Conservation (phyloP, 2,797 vertebrate species). For the Myotis vivesi region DNA sequence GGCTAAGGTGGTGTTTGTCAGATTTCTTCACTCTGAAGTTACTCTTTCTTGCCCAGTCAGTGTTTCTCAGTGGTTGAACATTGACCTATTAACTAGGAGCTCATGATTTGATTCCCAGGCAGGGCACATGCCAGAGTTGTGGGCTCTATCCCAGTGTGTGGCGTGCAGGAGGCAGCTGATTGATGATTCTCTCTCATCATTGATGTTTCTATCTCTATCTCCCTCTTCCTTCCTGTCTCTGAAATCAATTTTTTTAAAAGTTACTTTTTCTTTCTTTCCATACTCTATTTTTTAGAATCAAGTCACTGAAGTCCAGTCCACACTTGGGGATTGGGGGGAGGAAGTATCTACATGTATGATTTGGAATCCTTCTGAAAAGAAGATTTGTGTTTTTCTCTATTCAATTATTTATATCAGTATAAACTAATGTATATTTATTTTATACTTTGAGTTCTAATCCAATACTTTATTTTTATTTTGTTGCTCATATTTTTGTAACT, state of each 20-base stretch:
- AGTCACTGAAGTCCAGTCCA: neutral
- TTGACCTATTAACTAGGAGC: no score
- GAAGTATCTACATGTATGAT: neutral
- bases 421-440: neutral
- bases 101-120: no score
- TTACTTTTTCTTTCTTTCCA: neutral
- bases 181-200: no score
- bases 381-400: neutral
- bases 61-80: no score
- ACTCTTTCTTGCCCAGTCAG: neutral
- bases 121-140: no score
- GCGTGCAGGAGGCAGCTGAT: no score
- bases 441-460: neutral
- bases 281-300: neutral
- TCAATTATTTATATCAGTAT: neutral
- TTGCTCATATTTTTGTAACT: neutral
- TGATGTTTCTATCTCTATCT: no score
- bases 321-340: neutral
- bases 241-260: neutral
- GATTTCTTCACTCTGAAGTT: neutral
- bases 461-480: neutral
- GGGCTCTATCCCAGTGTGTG: no score
- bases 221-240: no score
- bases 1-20: neutral
- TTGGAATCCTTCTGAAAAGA: conserved; percentile 37